These are phyloP conservation scores for Apodemia mormo DNA, from an alignment of 2,888 invertebrate genomes.

Conservation along the genomic window DNA sequence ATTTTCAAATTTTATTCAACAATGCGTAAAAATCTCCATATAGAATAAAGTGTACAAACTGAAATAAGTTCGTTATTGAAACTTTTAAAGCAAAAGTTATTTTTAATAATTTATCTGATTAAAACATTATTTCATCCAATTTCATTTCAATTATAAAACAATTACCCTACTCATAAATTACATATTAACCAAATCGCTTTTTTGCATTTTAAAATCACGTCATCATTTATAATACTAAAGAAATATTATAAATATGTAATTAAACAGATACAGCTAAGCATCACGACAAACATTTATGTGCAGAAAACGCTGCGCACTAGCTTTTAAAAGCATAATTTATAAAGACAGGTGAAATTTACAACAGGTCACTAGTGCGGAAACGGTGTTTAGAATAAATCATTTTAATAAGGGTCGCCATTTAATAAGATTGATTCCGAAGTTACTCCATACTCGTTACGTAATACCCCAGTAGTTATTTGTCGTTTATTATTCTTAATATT, in stretches of 20 bases:
- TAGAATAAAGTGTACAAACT: too few species aligned
- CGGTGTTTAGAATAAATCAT: conserved; percentile 25
- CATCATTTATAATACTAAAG: too few species aligned
- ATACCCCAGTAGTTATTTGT: background rate
- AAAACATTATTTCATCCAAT: too few species aligned
- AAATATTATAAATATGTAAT: too few species aligned
- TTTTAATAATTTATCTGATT: too few species aligned
- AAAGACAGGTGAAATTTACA: conserved; percentile 56
- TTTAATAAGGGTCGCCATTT: conserved; percentile 21
- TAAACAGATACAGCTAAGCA: conserved; percentile 49
- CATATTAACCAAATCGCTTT: background rate
- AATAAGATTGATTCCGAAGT: background rate
- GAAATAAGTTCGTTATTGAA: too few species aligned
- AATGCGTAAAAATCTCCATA: too few species aligned
- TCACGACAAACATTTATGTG: conserved; percentile 54
- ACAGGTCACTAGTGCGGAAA: conserved; percentile 42
- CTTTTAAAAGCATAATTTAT: conserved; percentile 67
- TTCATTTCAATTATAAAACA: too few species aligned
- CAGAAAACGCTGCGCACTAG: conserved; percentile 68
- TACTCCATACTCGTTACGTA: conserved; percentile 39
- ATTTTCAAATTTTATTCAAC: too few species aligned
- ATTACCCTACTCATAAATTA: too few species aligned
- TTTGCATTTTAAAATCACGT: background rate
- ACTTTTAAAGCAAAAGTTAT: too few species aligned
- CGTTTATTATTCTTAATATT: background rate